Base-by-base conservation (phyloP, 2,888 invertebrate species). In the Busseola fusca region DNA sequence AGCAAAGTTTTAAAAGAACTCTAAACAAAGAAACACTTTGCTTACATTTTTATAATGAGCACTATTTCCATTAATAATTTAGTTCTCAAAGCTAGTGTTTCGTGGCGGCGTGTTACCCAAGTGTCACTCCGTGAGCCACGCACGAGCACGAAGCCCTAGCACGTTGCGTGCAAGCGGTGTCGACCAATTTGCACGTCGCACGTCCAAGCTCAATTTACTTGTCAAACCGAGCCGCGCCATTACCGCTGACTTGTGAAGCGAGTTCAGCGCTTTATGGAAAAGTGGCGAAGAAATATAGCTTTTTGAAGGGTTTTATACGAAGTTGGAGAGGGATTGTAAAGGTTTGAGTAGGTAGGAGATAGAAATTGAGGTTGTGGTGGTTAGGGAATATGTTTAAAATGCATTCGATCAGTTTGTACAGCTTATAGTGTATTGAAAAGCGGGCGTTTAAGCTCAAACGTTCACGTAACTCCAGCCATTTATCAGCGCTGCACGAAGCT, bases 151-250 rank as follows among this genome's bases (percentile, higher is more conserved):
- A 69, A 81, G 68, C 72, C 60, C 69, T 69, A 59, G 84, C 81
- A 82, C 82, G 76, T 84, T 79, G 86, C 85, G 83, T 84, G 85
- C 83, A 76, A 66, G 75, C 87, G 86, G 89, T 89, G 89, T 88
- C 86, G 87, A 85, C 85, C 91, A 94, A 94, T 94, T 94, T 94
- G 88, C 94, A 92, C 94, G 94, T 94, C 94, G 88, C 88, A 87
- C 88, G 87, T 87, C 89, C 86, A 83, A 88, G 87, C 88, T 88
- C 93, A 93, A 94, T 94, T 94, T 93, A 89, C 91, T 89, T 92
- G 95, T 95, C 95, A 94, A 88, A 86, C 87, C 86, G 88, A 83
- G 89, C 89, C 86, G 86, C 79, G 87, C 87, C 82, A 88, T 86
- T 87, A 85, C 86, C 70, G 67, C 69, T 79, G 78, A 74, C 76